These are phyloP conservation scores for Seira musarum DNA, from an alignment of 2,888 invertebrate species.

Conservation along the genomic window DNA sequence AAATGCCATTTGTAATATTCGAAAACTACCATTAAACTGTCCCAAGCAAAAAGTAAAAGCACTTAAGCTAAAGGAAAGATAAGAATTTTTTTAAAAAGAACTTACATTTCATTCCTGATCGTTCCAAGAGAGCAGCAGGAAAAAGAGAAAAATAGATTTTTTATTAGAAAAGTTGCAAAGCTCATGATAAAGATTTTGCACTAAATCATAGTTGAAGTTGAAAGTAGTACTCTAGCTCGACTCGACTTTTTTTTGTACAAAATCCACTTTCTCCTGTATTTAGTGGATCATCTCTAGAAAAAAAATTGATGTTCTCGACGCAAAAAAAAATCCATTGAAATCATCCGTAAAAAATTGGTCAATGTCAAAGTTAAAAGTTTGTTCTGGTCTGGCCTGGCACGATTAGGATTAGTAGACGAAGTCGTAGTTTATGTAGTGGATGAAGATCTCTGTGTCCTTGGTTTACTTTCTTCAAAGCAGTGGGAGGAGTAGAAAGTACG, in stretches of 20 bases:
- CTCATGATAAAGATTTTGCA: background rate
- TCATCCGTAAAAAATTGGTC: conserved; percentile 19
- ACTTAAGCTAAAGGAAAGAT: too few relatives aligned
- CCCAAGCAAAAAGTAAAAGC: conserved; percentile 22
- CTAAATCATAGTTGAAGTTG: too few relatives aligned
- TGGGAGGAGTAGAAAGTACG: too few relatives aligned
- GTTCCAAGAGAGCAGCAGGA: conserved; percentile 27
- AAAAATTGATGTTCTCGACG: too few relatives aligned
- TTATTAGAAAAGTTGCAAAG: background rate
- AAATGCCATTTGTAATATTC: too few relatives aligned
- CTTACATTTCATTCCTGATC: conserved; percentile 57
- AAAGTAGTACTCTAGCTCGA: background rate
- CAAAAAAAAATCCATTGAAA: background rate
- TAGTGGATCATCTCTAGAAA: background rate
- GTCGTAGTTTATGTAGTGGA: too few relatives aligned
- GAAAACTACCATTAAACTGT: too few relatives aligned
- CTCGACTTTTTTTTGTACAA: background rate
- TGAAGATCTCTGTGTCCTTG: background rate
- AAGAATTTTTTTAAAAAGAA: conserved; percentile 11
- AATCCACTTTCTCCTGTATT: background rate
- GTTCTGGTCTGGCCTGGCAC: too few relatives aligned
- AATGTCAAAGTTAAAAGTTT: conserved; percentile 35
- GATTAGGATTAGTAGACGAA: too few relatives aligned
- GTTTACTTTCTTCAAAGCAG: background rate
- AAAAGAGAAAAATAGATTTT: conserved; percentile 26